Evolutionary conservation across 1,140 invertebrate genomes (phyloP).

Genomic region (Ceratina japonica): DNA sequence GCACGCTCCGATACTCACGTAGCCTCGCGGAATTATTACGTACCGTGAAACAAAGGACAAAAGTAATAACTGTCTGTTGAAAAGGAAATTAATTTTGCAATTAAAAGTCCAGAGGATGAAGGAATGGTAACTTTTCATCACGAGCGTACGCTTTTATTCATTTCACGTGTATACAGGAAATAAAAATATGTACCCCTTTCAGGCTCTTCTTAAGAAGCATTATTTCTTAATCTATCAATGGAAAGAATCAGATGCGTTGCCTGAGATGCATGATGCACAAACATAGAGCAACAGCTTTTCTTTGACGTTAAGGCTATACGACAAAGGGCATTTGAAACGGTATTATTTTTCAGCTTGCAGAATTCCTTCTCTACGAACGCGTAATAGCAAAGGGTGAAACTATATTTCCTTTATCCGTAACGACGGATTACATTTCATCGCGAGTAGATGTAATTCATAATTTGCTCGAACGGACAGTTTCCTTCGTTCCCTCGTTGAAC

Average conservation of each 20-base stretch:
- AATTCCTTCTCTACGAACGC: neutral
- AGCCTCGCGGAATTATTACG: too few species aligned
- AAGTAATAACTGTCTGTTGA: too few species aligned
- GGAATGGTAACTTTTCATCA: neutral
- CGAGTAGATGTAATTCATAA: neutral
- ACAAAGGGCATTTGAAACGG: neutral
- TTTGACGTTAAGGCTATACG: too few species aligned
- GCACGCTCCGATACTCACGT: too few species aligned
- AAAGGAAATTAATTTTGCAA: too few species aligned
- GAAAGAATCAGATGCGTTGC: neutral
- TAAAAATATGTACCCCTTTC: neutral
- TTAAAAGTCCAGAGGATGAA: too few species aligned
- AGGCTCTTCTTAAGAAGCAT: neutral
- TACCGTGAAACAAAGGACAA: too few species aligned
- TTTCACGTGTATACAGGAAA: neutral
- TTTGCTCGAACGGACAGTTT: constrained; percentile 2
- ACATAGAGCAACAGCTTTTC: neutral
- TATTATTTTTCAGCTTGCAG: neutral
- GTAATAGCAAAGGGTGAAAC: neutral
- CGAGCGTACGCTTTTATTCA: neutral
- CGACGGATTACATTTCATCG: constrained; percentile 1
- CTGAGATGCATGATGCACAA: neutral
- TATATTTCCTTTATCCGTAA: constrained; percentile 15
- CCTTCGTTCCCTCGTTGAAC: constrained; percentile 7
- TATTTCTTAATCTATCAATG: neutral